phyloP scores from a whole-genome alignment of 2,888 invertebrate genomes.

The Patella caerulea region DNA sequence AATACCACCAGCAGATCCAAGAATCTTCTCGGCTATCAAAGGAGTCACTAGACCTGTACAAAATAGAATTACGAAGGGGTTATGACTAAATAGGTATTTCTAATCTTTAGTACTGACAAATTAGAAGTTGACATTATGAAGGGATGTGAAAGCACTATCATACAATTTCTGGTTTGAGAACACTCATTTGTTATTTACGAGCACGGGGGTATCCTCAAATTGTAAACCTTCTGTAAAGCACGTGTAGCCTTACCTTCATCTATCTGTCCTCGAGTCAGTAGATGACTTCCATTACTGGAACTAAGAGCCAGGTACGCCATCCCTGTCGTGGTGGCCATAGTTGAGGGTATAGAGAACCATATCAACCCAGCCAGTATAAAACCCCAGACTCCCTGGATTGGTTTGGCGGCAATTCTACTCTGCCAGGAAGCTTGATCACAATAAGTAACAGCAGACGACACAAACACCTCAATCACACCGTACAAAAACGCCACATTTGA shows the following conservation, averaged over 20 bases:
- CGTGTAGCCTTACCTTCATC: conserved; percentile 53
- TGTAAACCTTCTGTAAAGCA: too few species aligned
- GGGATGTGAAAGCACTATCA: too few species aligned
- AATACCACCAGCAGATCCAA: conserved; percentile 67
- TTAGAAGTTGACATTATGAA: neutral
- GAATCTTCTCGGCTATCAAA: conserved; percentile 65
- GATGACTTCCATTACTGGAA: conserved; percentile 58
- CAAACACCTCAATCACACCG: conserved; percentile 67
- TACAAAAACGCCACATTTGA: conserved; percentile 62
- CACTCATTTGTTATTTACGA: too few species aligned
- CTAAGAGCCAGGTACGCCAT: conserved; percentile 68
- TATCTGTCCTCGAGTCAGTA: conserved; percentile 55
- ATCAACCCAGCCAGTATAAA: conserved; percentile 69
- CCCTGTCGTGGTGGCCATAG: conserved; percentile 71
- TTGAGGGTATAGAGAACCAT: conserved; percentile 71
- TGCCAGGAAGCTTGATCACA: conserved; percentile 72
- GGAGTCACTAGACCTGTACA: conserved; percentile 68
- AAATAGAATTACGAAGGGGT: neutral
- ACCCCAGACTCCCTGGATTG: conserved; percentile 69
- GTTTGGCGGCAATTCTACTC: conserved; percentile 70
- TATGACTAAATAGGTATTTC: neutral
- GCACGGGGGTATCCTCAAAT: too few species aligned
- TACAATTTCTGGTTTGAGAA: too few species aligned
- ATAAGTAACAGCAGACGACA: conserved; percentile 66
- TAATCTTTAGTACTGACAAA: neutral